Base-by-base conservation (phyloP, 1,140 invertebrate species). In the Microplitis mediator region DNA sequence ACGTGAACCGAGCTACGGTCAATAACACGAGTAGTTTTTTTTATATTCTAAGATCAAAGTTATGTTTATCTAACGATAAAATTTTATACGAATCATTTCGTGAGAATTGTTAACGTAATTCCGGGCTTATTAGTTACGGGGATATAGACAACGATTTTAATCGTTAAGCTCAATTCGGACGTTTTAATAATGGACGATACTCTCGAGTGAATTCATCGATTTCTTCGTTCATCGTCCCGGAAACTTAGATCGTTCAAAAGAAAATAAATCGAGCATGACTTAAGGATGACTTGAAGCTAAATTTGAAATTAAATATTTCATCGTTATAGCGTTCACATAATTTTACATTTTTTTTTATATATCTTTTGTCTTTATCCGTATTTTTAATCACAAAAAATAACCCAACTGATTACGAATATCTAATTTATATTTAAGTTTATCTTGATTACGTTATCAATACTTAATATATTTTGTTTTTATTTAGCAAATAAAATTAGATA, bases 251-350 rank as follows among this genome's bases (percentile, higher is more conserved):
- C 68, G 67, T 14, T 69, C 34, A 34, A 58, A 51, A 58, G 67
- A n/a, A 65, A 69, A 64, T 16, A 58, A 69, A 69, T 69, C 67
- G 52, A 58, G 52, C 67, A 69, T 69, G 50, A 69, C 67, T 8
- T 45, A 5, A 32, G 45, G 50, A 14, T 32, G 31, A 23, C 52
- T 58, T 60, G 9, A 34, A 60, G 52, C 35, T 11, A 60, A 52
- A 35, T 64, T 16, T 11, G 1, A 35, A 63, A 63, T 16, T 13
- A 36, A 36, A 35, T 63, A 63, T 63, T 32, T 14, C 32, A 63
- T 35, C 31, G 6, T 39, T 64, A 5, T 34, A 32, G 8, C 62
- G 32, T 11, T 45, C 62, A 34, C 34, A 36, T 35, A 36, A 45
- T 36, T 63, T 63, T 35, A 39, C 34, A 14, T 8, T 39, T 8